phyloP scores from a whole-genome alignment of 2,797 vertebrate species.

The Leptodactylus fallax region DNA sequence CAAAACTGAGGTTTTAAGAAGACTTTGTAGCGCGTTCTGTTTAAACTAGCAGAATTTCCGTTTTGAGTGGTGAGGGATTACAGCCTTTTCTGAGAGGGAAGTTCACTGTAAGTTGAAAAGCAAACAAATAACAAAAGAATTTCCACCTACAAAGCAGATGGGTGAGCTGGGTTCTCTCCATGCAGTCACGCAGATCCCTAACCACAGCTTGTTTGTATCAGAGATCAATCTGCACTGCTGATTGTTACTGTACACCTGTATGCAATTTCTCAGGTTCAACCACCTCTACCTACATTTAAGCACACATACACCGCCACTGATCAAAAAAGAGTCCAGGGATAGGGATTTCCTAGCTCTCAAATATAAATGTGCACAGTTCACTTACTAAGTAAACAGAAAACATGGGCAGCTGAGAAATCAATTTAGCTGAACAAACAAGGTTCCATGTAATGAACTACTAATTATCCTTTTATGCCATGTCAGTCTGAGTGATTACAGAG shows the following conservation, averaged over 20 bases:
- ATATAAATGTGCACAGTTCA: constrained; percentile 79
- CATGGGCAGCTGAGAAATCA: constrained; percentile 88
- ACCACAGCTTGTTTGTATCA: constrained; percentile 72
- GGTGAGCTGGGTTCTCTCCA: constrained; percentile 66
- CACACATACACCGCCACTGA: constrained; percentile 65
- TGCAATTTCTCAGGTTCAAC: constrained; percentile 78
- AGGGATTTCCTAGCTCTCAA: constrained; percentile 83
- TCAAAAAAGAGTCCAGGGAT: constrained; percentile 74
- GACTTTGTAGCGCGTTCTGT: constrained; percentile 71
- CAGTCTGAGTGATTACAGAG: constrained; percentile 84
- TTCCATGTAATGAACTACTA: constrained; percentile 89
- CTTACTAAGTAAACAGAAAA: constrained; percentile 84
- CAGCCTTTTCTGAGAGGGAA: constrained; percentile 66
- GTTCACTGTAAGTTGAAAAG: constrained; percentile 77
- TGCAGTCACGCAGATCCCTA: constrained; percentile 71
- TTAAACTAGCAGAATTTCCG: constrained; percentile 74
- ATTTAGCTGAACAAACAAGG: constrained; percentile 91
- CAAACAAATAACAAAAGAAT: constrained; percentile 77
- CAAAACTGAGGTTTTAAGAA: constrained; percentile 70
- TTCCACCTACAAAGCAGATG: constrained; percentile 75
- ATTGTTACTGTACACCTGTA: constrained; percentile 81
- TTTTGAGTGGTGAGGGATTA: constrained; percentile 72
- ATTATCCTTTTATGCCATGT: constrained; percentile 91
- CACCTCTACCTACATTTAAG: constrained; percentile 76
- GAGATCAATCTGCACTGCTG: constrained; percentile 70